A percentile compares a stretch with the other conserved stretches of the same genome.
These are phyloP conservation scores for Odontamblyopus rebecca DNA, from an alignment of 2,797 vertebrate species.

Conservation along the genomic window DNA sequence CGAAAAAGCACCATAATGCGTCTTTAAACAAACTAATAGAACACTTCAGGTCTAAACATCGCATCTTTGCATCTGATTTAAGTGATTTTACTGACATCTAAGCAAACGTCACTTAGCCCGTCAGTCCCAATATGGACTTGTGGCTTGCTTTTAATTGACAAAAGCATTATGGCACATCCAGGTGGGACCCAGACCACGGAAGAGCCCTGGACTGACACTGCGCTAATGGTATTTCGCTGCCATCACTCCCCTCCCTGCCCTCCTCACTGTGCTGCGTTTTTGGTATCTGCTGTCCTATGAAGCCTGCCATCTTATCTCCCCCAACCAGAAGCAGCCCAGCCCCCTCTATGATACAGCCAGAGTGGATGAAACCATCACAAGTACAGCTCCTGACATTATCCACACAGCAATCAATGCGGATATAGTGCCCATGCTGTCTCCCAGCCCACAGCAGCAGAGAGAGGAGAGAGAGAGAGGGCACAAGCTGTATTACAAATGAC, in stretches of 20 bases:
- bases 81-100: constrained; percentile 3
- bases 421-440: constrained; percentile 42
- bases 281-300: constrained; percentile 50
- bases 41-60: neutral
- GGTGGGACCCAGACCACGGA: constrained; percentile 4
- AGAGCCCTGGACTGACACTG: constrained; percentile 22
- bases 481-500: constrained; percentile 42
- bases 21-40: neutral
- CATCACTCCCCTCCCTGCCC: constrained; percentile 26
- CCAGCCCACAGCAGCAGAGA: constrained; percentile 27
- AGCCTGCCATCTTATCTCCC: constrained; percentile 52
- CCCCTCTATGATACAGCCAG: constrained; percentile 24
- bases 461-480: constrained; percentile 22
- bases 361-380: constrained; percentile 42
- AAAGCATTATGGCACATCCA: constrained; percentile 4
- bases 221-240: constrained; percentile 37
- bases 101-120: neutral
- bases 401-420: constrained; percentile 46
- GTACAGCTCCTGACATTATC: constrained; percentile 39
- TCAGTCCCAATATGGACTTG: neutral
- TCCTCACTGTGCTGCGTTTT: constrained; percentile 36
- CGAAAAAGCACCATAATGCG: too few relatives aligned
- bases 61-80: neutral
- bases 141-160: neutral
- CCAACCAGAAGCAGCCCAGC: constrained; percentile 34